A percentile compares a stretch with the other conserved stretches of the same genome.
These are phyloP conservation scores for Bradynema listronoti DNA, from an alignment of 1,140 invertebrate genomes.

Conservation along the genomic window DNA sequence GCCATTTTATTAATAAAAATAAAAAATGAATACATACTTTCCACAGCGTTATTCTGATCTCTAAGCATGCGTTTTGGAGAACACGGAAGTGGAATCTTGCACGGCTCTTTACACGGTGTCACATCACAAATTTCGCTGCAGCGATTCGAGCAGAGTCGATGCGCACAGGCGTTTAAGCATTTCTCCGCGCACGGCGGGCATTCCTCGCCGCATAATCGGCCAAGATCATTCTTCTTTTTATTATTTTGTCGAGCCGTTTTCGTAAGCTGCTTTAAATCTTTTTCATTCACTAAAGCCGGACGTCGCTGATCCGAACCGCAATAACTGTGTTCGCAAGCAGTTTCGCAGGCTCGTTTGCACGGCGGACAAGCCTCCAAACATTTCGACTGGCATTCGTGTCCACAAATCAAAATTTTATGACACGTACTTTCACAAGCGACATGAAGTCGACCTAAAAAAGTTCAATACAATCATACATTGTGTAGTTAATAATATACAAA, in stretches of 20 bases:
- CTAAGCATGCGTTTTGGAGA: conserved; percentile 1
- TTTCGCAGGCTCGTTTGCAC: conserved; percentile 32
- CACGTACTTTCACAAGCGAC: conserved; percentile 54
- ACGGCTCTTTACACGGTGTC: conserved; percentile 21
- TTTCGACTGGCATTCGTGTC: conserved; percentile 53
- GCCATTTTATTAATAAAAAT: no score
- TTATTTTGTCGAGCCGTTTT: conserved; percentile 13
- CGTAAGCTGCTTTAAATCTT: conserved; percentile 8
- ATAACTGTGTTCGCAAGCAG: conserved; percentile 25
- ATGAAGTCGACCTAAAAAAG: conserved; percentile 58
- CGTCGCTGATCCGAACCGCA: conserved; percentile 8
- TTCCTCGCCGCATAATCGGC: conserved; percentile 33
- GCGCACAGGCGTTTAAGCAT: conserved; percentile 19
- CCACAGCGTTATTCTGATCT: not conserved
- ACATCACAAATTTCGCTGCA: conserved; percentile 24
- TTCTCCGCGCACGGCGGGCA: conserved; percentile 31
- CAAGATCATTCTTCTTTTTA: not conserved
- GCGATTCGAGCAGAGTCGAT: conserved; percentile 7
- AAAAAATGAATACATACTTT: not conserved
- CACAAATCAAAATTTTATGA: conserved; percentile 57
- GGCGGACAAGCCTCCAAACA: conserved; percentile 44
- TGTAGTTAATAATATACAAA: not conserved
- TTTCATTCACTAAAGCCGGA: not conserved
- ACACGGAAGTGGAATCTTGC: conserved; percentile 17
- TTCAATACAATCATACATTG: not conserved